Evolutionary conservation across 1,140 invertebrate species (phyloP).

Genomic region (Atopsyche davidsoni): DNA sequence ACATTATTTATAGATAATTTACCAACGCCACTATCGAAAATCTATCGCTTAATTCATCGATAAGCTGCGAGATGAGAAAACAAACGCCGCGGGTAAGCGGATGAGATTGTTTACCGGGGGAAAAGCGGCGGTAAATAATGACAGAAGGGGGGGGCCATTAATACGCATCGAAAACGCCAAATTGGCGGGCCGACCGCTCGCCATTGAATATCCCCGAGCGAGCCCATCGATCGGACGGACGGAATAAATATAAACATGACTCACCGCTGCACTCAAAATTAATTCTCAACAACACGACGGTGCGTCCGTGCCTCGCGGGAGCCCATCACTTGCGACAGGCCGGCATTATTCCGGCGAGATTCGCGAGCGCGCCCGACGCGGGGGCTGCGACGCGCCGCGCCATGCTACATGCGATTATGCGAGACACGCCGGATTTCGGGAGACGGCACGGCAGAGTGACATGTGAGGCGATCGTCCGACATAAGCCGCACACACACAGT

Average conservation of each 20-base stretch:
- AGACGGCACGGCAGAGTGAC: slow-evolving; percentile 22
- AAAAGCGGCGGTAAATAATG: too few relatives aligned
- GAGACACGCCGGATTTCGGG: slow-evolving; percentile 20
- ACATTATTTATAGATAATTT: too few relatives aligned
- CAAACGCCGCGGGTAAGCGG: too few relatives aligned
- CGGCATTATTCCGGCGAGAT: not conserved
- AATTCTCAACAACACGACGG: slow-evolving; percentile 12
- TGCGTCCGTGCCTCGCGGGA: not conserved
- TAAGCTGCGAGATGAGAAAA: too few relatives aligned
- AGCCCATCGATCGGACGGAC: slow-evolving; percentile 21
- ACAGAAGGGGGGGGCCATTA: slow-evolving; percentile 12
- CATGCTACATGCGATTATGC: slow-evolving; percentile 9
- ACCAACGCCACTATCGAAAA: too few relatives aligned
- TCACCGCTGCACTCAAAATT: slow-evolving; percentile 23
- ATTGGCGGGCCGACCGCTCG: not conserved
- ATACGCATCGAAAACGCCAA: not conserved
- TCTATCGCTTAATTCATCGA: too few relatives aligned
- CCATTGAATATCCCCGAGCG: too few relatives aligned
- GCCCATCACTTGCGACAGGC: not conserved
- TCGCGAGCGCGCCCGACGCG: not conserved
- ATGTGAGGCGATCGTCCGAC: slow-evolving; percentile 17
- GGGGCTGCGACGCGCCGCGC: slow-evolving; percentile 7
- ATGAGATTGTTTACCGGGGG: too few relatives aligned
- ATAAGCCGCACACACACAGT: slow-evolving; percentile 14
- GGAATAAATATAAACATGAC: slow-evolving; percentile 28